A percentile compares a stretch with the other conserved stretches of the same genome.
phyloP scores from a whole-genome alignment of 2,888 invertebrate species.

The Ochropleura plecta region DNA sequence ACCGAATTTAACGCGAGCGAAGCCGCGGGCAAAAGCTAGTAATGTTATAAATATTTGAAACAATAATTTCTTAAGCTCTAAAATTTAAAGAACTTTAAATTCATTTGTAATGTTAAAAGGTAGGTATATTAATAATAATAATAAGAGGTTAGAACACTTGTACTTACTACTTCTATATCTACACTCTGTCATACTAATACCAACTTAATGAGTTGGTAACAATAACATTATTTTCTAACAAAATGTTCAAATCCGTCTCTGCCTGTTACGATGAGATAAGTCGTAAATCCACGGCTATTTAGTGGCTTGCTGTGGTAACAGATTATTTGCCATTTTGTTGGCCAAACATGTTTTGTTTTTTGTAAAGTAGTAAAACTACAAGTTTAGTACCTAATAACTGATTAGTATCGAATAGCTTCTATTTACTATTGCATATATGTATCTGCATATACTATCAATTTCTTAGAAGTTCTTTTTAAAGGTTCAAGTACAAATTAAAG shows the following conservation, averaged over 20 bases:
- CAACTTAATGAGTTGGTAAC: not conserved
- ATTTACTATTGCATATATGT: not conserved
- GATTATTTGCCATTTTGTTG: constrained; percentile 55
- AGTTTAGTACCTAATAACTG: not conserved
- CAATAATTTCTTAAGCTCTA: not conserved
- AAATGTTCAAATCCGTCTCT: constrained; percentile 23
- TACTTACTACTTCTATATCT: not conserved
- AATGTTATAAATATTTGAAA: not conserved
- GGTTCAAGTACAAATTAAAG: not conserved
- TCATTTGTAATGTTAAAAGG: not conserved
- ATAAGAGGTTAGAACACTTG: not conserved
- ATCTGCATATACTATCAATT: not conserved
- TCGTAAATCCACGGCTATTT: constrained; percentile 70
- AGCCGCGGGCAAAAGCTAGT: too few species aligned
- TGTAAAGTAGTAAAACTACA: not conserved
- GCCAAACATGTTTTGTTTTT: constrained; percentile 3
- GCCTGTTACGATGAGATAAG: constrained; percentile 27
- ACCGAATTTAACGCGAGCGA: too few species aligned
- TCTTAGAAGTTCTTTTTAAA: not conserved
- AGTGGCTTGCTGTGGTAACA: constrained; percentile 59
- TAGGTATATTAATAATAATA: not conserved
- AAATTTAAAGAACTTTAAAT: not conserved
- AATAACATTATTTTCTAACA: not conserved
- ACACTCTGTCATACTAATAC: not conserved
- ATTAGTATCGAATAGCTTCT: not conserved